These are phyloP conservation scores for Heterotilapia buettikoferi DNA, from an alignment of 2,113 vertebrate genomes.

Conservation along the genomic window DNA sequence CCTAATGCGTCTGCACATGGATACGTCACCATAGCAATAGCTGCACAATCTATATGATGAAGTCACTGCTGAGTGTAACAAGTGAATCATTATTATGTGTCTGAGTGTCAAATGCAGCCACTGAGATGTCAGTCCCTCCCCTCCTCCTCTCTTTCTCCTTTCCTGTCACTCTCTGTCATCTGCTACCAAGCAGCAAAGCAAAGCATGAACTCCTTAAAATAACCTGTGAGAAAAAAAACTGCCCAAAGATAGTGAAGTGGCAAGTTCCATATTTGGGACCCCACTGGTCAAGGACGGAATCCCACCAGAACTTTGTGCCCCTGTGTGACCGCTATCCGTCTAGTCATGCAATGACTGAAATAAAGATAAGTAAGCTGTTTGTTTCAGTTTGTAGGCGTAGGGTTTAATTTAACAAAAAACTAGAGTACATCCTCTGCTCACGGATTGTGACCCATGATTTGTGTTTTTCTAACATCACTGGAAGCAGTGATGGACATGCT, in stretches of 20 bases:
- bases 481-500: background rate
- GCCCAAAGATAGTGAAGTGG: constrained; percentile 6
- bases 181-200: background rate
- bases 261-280: constrained; percentile 8
- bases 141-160: background rate
- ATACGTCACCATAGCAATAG: background rate
- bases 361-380: accelerated
- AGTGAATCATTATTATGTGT: background rate
- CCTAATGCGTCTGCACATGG: background rate
- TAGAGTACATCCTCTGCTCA: background rate
- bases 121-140: background rate
- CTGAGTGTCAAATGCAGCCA: background rate
- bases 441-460: accelerated
- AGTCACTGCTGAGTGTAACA: background rate
- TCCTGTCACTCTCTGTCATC: background rate
- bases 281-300: background rate
- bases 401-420: background rate
- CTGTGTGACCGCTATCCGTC: background rate
- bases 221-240: background rate
- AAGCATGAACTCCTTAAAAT: background rate
- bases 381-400: background rate
- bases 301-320: background rate
- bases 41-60: background rate
- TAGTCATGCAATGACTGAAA: background rate
- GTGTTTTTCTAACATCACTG: background rate